Conservation (phyloP, 30 jellyfish, hydroid and myxozoan species). For the Rhopilema esculentum region DNA sequence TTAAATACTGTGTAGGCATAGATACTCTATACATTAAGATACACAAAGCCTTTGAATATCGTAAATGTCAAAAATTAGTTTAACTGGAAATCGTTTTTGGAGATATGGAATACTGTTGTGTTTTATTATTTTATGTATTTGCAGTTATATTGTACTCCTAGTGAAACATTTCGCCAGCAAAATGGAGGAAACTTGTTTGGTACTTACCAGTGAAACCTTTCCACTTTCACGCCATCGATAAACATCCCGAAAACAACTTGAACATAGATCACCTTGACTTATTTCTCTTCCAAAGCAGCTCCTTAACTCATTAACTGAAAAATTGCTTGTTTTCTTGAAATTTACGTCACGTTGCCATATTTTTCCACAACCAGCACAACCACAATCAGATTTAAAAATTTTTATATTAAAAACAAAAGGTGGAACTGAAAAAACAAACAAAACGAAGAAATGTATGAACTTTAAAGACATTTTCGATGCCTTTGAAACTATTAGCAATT, state of each 20-base stretch:
- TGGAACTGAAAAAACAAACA: not conserved
- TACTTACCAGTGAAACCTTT: not conserved
- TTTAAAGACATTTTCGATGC: not conserved
- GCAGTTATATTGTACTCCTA: not conserved
- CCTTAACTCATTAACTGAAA: not conserved
- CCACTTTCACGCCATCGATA: not conserved
- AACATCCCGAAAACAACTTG: not conserved
- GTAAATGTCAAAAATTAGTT: not conserved
- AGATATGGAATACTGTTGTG: not conserved
- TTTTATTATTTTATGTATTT: not conserved
- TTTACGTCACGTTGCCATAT: not conserved
- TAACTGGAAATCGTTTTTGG: not conserved
- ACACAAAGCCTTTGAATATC: not conserved
- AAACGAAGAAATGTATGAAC: not conserved
- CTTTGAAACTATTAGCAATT: not conserved
- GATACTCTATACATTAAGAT: not conserved
- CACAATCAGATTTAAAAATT: not conserved
- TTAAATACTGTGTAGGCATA: not conserved
- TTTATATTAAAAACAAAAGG: not conserved
- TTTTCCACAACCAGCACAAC: not conserved
- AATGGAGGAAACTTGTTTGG: not conserved
- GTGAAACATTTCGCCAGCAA: not conserved
- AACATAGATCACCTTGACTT: not conserved
- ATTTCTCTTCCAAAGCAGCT: not conserved
- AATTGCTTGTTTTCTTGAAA: not conserved